phyloP scores from a whole-genome alignment of 2,888 invertebrate species.

The Chrysolina haemoptera region DNA sequence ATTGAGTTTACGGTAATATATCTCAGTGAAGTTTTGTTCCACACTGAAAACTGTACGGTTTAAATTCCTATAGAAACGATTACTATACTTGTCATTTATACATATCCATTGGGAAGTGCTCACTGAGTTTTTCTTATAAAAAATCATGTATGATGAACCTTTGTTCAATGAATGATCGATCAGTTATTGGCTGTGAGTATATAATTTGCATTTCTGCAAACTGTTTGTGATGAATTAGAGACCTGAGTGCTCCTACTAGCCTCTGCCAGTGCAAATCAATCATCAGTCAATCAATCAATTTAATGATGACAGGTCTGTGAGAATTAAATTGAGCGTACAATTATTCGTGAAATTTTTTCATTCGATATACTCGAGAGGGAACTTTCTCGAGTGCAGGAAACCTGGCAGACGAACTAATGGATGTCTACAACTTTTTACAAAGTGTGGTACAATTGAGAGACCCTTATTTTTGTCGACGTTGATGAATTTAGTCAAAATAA shows the following conservation, averaged over 20 bases:
- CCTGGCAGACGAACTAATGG: too few species aligned
- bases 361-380: not conserved
- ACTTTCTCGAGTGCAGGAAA: not conserved
- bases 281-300: constrained; percentile 10
- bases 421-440: too few species aligned
- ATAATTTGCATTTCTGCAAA: not conserved
- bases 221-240: constrained; percentile 4
- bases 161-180: not conserved
- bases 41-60: too few species aligned
- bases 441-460: too few species aligned
- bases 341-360: not conserved
- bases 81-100: too few species aligned
- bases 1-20: too few species aligned
- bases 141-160: not conserved
- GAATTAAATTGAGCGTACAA: not conserved
- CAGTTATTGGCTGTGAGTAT: not conserved
- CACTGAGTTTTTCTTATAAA: not conserved
- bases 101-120: too few species aligned
- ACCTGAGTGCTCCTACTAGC: not conserved
- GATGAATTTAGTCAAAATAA: too few species aligned
- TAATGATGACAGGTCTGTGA: not conserved
- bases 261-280: not conserved
- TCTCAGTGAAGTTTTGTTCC: too few species aligned
- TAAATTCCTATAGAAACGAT: too few species aligned
- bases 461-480: too few species aligned